phyloP scores from a whole-genome alignment of 2,888 invertebrate genomes.

The Mamestra brassicae region DNA sequence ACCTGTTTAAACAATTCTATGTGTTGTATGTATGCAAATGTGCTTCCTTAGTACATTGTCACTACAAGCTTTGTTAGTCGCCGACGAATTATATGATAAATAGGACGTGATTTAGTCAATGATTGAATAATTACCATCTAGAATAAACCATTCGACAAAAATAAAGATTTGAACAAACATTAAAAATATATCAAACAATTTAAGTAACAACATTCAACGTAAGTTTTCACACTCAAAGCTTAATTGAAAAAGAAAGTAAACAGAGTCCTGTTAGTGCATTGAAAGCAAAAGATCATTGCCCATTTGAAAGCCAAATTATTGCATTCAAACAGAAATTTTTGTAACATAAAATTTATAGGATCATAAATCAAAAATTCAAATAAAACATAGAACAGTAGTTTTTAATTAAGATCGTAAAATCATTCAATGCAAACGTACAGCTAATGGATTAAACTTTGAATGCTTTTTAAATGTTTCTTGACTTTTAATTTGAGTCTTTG shows the following conservation, averaged over 20 bases:
- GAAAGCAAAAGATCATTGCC: slow-evolving; percentile 10
- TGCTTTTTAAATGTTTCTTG: slow-evolving; percentile 4
- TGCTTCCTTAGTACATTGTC: background rate
- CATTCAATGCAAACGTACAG: slow-evolving; percentile 1
- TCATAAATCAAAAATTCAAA: slow-evolving; percentile 44
- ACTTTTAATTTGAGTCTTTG: background rate
- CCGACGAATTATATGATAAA: slow-evolving; percentile 3
- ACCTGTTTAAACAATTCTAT: background rate
- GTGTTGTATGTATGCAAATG: background rate
- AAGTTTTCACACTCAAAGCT: slow-evolving; percentile 17
- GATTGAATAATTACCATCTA: background rate
- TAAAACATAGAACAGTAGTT: slow-evolving; percentile 14
- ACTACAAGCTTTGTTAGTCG: background rate
- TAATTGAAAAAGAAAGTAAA: slow-evolving; percentile 48
- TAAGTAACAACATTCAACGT: slow-evolving; percentile 1
- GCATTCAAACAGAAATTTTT: slow-evolving; percentile 16
- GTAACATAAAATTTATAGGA: slow-evolving; percentile 13
- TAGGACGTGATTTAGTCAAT: background rate
- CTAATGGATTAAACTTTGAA: slow-evolving; percentile 8
- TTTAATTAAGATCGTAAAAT: slow-evolving; percentile 32
- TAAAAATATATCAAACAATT: slow-evolving; percentile 27
- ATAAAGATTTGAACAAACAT: slow-evolving; percentile 7
- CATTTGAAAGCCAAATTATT: slow-evolving; percentile 8
- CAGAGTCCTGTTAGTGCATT: slow-evolving; percentile 13
- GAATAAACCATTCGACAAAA: slow-evolving; percentile 21